Evolutionary conservation across 1,140 invertebrate genomes (phyloP).

Genomic region (Temnothorax longispinosus): DNA sequence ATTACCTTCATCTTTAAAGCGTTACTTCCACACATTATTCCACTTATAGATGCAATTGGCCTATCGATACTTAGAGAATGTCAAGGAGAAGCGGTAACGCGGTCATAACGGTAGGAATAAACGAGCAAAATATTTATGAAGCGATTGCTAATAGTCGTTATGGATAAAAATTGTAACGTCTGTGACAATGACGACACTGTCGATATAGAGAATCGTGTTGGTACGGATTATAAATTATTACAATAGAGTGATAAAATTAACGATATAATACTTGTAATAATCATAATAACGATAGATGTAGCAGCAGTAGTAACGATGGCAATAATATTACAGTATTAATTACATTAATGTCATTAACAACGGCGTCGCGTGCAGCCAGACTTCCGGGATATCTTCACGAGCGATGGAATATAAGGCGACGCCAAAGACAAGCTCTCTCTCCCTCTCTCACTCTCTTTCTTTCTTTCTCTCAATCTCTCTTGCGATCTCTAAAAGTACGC

Average conservation of each 20-base stretch:
- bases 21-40: not conserved
- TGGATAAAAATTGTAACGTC: conserved; percentile 61
- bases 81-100: not conserved
- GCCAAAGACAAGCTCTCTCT: conserved; percentile 50
- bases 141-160: conserved; percentile 35
- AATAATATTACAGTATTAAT: conserved; percentile 83
- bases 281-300: conserved; percentile 77
- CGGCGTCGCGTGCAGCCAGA: conserved; percentile 70
- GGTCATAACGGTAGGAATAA: conserved; percentile 2
- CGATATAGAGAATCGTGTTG: conserved; percentile 65
- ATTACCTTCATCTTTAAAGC: conserved; percentile 20
- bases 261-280: conserved; percentile 80
- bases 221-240: conserved; percentile 75
- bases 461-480: conserved; percentile 48
- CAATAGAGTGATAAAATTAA: conserved; percentile 75
- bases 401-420: conserved; percentile 68
- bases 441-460: conserved; percentile 56
- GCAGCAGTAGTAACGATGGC: conserved; percentile 80
- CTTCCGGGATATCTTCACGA: conserved; percentile 65
- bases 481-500: conserved; percentile 45
- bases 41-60: not conserved
- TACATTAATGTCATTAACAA: conserved; percentile 79
- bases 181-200: conserved; percentile 66
- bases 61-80: not conserved
- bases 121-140: conserved; percentile 14